These are phyloP conservation scores for Halictus ligatus DNA, from an alignment of 2,888 invertebrate species.

Conservation along the genomic window DNA sequence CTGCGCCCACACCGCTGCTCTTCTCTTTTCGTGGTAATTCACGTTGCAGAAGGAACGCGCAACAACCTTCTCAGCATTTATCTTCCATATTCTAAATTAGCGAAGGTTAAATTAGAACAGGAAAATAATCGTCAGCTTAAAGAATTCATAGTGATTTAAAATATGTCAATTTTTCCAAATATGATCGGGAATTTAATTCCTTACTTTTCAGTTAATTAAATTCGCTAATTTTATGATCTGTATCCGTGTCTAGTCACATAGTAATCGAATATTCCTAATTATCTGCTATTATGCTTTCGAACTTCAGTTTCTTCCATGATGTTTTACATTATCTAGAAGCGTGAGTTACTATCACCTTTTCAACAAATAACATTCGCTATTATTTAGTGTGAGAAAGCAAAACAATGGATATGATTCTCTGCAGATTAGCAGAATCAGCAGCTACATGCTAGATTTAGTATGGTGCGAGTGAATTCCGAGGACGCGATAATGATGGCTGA, in stretches of 20 bases:
- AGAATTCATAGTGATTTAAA: too few species aligned
- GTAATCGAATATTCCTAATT: neutral
- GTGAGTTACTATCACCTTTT: neutral
- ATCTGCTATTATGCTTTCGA: neutral
- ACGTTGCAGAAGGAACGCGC: too few species aligned
- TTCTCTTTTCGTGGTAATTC: too few species aligned
- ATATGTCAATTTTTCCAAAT: too few species aligned
- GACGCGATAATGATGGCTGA: neutral
- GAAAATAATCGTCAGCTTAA: too few species aligned
- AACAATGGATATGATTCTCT: neutral
- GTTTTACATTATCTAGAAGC: neutral
- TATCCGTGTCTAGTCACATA: neutral
- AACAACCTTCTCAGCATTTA: too few species aligned
- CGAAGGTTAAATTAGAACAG: too few species aligned
- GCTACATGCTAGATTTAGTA: conserved; percentile 7
- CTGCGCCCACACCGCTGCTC: too few species aligned
- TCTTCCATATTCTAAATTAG: too few species aligned
- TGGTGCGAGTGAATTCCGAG: neutral
- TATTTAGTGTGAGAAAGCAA: conserved; percentile 7
- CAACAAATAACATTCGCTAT: neutral
- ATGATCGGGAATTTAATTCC: too few species aligned
- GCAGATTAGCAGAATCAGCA: conserved; percentile 5
- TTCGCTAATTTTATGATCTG: neutral
- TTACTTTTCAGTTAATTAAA: too few species aligned
- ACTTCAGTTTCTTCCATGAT: neutral